phyloP scores from a whole-genome alignment of 2,888 invertebrate genomes.

The Agrochola lota region DNA sequence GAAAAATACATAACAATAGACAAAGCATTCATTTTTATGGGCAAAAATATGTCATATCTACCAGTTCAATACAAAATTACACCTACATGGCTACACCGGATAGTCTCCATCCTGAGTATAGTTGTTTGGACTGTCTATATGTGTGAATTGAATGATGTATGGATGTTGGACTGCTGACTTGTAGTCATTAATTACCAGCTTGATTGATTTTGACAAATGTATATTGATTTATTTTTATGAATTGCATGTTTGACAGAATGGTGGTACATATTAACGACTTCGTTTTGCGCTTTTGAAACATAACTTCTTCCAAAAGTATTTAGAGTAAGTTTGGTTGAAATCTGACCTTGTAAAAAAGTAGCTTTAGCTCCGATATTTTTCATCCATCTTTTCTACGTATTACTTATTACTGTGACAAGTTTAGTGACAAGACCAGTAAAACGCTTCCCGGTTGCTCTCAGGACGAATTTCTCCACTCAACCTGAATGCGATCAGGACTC shows the following conservation, averaged over 20 bases:
- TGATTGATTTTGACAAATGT: slow-evolving; percentile 57
- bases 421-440: neutral
- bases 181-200: slow-evolving; percentile 35
- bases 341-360: neutral
- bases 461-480: neutral
- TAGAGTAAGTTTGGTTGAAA: neutral
- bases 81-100: slow-evolving; percentile 11
- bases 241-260: slow-evolving; percentile 16
- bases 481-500: neutral
- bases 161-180: slow-evolving; percentile 15
- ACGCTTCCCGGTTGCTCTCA: neutral
- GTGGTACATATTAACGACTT: neutral
- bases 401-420: too few relatives aligned
- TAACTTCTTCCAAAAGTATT: neutral
- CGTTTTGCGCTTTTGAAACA: neutral
- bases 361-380: too few relatives aligned
- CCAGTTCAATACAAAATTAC: neutral
- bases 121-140: slow-evolving; percentile 27
- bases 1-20: too few relatives aligned
- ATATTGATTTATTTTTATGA: slow-evolving; percentile 45
- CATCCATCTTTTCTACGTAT: neutral
- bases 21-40: neutral
- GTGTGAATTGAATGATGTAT: slow-evolving; percentile 49
- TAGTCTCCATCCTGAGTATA: slow-evolving; percentile 13
- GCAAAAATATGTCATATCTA: neutral